Evolutionary conservation across 1,140 invertebrate species (phyloP).

Genomic region (Eurytemora carolleeae): DNA sequence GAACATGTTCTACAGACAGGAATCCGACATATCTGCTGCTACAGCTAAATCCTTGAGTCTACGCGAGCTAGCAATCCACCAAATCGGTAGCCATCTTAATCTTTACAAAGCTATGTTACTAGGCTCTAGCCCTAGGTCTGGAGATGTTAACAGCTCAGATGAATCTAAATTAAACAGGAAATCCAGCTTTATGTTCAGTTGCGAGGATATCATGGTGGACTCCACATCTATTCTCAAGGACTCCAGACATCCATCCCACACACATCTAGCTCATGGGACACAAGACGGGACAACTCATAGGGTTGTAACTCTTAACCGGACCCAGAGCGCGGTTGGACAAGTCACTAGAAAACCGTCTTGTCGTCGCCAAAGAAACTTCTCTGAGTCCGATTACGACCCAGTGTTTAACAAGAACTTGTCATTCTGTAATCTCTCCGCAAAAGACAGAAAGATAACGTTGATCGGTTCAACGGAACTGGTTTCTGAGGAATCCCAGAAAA

Average conservation of each 20-base stretch:
- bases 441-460: not conserved
- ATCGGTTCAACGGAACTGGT: not conserved
- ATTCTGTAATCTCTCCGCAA: not conserved
- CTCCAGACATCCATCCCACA: slow-evolving; percentile 21
- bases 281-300: slow-evolving; percentile 10
- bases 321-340: not conserved
- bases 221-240: slow-evolving; percentile 50
- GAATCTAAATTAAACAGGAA: not conserved
- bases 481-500: no score
- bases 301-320: slow-evolving; percentile 1
- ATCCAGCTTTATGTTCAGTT: slow-evolving; percentile 37
- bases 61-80: not conserved
- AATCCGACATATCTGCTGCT: no score
- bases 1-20: no score
- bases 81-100: not conserved
- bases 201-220: slow-evolving; percentile 47
- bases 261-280: slow-evolving; percentile 1
- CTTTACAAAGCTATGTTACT: not conserved
- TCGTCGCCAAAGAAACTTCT: not conserved
- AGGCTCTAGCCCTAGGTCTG: not conserved
- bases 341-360: not conserved
- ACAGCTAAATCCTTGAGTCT: not conserved
- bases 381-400: slow-evolving; percentile 19
- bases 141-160: not conserved
- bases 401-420: slow-evolving; percentile 25